Evolutionary conservation across 2,797 vertebrate genomes (phyloP).

Genomic region (Sorex maritimensis): DNA sequence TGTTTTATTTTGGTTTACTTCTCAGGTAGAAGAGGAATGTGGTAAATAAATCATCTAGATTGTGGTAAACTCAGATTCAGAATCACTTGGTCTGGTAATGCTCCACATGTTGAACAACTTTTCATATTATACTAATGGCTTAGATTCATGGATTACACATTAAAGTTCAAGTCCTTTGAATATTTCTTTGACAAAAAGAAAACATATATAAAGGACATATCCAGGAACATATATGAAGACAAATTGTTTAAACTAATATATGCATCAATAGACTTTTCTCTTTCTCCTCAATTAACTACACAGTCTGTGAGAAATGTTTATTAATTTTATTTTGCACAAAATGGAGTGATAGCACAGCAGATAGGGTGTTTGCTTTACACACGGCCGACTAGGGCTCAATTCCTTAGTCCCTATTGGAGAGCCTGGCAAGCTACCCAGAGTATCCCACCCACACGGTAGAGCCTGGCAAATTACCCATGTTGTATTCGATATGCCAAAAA

Average conservation of each 20-base stretch:
- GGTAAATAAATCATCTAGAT: background rate
- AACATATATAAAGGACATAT: background rate
- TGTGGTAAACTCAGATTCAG: slow-evolving; percentile 13
- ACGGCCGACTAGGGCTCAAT: no score
- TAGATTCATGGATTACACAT: background rate
- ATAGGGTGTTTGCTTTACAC: no score
- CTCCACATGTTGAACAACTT: background rate
- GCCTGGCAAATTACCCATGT: no score
- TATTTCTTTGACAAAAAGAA: slow-evolving; percentile 17
- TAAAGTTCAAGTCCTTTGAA: background rate
- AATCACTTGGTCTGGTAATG: background rate
- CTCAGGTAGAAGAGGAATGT: background rate
- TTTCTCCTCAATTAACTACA: background rate
- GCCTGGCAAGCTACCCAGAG: no score
- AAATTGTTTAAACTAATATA: background rate
- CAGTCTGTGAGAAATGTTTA: background rate
- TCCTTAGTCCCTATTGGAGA: no score
- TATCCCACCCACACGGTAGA: no score
- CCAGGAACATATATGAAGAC: background rate
- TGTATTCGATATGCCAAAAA: no score
- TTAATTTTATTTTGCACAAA: background rate
- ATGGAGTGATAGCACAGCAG: no score
- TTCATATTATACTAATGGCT: background rate
- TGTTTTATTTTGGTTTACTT: slow-evolving; percentile 49
- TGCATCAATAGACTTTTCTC: background rate